Base-by-base conservation (phyloP, 2,113 vertebrate species). In the Bucco capensis region DNA sequence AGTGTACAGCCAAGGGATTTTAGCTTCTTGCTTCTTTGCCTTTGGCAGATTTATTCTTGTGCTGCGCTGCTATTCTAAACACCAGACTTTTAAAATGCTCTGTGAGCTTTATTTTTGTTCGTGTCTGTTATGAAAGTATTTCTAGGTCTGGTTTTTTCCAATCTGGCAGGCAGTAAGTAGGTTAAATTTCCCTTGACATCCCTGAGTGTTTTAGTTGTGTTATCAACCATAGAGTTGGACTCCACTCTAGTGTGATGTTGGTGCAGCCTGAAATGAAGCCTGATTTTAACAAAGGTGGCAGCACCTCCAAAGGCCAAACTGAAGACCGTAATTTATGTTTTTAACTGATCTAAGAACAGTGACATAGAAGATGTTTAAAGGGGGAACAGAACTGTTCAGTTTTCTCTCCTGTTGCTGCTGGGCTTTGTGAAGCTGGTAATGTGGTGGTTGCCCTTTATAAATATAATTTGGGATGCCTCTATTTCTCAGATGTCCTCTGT, bases 21-120 rank as follows among this genome's bases (percentile, higher is more conserved):
- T 58, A n/a, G 62, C 86, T 90, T 81, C 65, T 94, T 96, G 37
- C 23, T 13, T 53, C 81, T 91, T 72, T 93, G 49, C 66, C 66
- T 83, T 65, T 88, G 85, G 72, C 85, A 91, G 49, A 51, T 73
- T 92, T 88, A 78, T 65, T 62, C n/a, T 70, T 2, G 1, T 57
- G 13, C 57, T 84, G 46, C n/a, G 35, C 46, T 88, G 58, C 38
- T 91, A 8, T 90, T 84, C 54, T 88, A 78, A 90, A 81, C 73
- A 86, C 10, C 76, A 70, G 19, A 50, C 50, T 73, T 86, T 75
- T 66, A 49, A 91, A 90, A 92, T 50, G 66, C 23, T 71, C 12
- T 61, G 23, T 2, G 2, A 86, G 24, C n/a, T 66, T 88, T 82
- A 33, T 88, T 90, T 93, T 88, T 69, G 17, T 76, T 84, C 10